Conservation (phyloP, 1,140 invertebrate species). For the Panagrolaimus sp. region DNA sequence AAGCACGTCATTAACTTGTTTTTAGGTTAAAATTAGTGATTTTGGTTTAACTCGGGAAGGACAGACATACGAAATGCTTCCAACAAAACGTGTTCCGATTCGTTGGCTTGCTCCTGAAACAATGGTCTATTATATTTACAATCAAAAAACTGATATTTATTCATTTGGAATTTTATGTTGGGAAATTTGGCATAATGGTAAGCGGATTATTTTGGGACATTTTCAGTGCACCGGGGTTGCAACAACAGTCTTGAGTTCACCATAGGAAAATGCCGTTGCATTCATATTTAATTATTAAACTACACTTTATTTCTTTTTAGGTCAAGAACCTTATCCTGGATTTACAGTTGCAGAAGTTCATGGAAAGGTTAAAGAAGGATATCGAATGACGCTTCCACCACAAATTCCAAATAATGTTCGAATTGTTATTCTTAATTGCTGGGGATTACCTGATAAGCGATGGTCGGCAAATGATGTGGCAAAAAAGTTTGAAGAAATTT, state of each 20-base stretch:
- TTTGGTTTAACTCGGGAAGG: constrained; percentile 8
- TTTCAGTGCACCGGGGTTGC: no score
- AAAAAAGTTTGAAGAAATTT: constrained; percentile 4
- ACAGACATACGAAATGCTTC: neutral
- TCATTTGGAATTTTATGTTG: neutral
- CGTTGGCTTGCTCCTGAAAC: constrained; percentile 41
- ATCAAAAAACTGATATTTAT: constrained; percentile 30
- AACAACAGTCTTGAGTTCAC: no score
- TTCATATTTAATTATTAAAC: no score
- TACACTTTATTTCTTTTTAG: neutral
- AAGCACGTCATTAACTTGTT: no score
- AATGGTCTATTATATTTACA: constrained; percentile 37
- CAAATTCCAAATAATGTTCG: neutral
- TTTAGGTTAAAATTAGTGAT: constrained; percentile 1
- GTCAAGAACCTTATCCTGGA: neutral
- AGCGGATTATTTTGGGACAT: no score
- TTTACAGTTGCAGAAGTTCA: constrained; percentile 7
- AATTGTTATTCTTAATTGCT: neutral
- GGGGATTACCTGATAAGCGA: neutral
- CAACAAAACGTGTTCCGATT: neutral
- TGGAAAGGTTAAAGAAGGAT: constrained; percentile 6
- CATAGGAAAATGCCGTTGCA: no score
- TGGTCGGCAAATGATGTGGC: constrained; percentile 1
- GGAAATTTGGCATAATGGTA: neutral
- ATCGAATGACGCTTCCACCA: neutral